These are phyloP conservation scores for Bettongia penicillata DNA, from an alignment of 2,113 vertebrate species.

Conservation along the genomic window DNA sequence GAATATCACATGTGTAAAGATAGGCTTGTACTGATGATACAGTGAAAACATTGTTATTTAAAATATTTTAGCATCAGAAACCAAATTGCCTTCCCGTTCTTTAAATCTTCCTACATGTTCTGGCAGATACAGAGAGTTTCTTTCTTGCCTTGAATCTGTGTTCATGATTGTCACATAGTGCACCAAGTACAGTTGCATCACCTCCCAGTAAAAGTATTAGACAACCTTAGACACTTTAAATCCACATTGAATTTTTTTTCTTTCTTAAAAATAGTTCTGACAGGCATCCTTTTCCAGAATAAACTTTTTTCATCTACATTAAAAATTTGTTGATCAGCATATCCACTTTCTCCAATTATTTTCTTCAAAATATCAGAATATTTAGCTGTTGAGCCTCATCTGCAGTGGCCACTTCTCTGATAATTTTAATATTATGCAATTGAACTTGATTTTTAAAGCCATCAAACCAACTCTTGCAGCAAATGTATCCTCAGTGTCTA, in stretches of 20 bases:
- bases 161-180: not conserved
- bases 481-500: not conserved
- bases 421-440: not conserved
- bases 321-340: not conserved
- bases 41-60: not conserved
- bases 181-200: not conserved
- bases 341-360: not conserved
- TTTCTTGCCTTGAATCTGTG: not conserved
- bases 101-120: not conserved
- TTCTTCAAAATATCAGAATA: not conserved
- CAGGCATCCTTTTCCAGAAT: not conserved
- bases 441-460: not conserved
- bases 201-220: not conserved
- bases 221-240: not conserved
- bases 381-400: not conserved
- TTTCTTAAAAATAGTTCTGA: not conserved
- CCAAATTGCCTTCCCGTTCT: not conserved
- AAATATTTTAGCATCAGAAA: not conserved
- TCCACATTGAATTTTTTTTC: not conserved
- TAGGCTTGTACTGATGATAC: not conserved
- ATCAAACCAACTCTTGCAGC: not conserved
- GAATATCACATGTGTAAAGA: not conserved
- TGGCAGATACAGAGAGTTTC: not conserved
- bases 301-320: not conserved
- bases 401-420: not conserved